Evolutionary conservation across 2,797 vertebrate species (phyloP).

Genomic region (Sebastes oblongus): DNA sequence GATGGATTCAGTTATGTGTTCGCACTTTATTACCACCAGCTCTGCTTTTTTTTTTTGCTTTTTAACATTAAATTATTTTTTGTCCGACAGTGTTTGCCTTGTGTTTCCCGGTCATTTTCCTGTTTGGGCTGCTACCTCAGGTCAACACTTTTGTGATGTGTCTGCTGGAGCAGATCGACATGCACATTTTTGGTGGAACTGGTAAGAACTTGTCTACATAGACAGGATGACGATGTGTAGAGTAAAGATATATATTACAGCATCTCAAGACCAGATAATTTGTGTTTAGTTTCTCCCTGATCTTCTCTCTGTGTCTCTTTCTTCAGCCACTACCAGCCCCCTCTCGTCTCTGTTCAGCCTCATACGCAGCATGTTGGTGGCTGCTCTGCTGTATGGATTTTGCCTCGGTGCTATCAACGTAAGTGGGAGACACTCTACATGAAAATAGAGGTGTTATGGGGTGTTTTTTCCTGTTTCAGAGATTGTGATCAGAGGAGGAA

Average conservation of each 20-base stretch:
- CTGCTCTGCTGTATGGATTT: conserved; percentile 90
- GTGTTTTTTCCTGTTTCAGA: background rate
- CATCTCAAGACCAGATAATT: background rate
- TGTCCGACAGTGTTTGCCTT: conserved; percentile 86
- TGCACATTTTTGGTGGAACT: conserved; percentile 92
- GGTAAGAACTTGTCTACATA: conserved; percentile 73
- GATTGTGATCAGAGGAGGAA: background rate
- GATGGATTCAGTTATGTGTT: background rate
- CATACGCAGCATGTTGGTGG: conserved; percentile 86
- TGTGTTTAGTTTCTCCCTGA: background rate
- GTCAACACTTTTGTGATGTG: conserved; percentile 95
- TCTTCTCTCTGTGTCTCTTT: conserved; percentile 8
- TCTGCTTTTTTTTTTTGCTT: background rate
- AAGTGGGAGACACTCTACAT: conserved; percentile 45
- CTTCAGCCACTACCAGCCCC: conserved; percentile 90
- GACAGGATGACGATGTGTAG: background rate
- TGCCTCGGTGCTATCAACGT: conserved; percentile 91
- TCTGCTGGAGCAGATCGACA: conserved; percentile 92
- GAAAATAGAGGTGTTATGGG: background rate
- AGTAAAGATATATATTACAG: background rate
- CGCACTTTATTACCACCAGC: background rate
- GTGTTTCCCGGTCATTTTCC: conserved; percentile 91
- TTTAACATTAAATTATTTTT: background rate
- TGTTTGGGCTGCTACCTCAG: conserved; percentile 92
- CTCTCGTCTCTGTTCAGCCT: conserved; percentile 90